A percentile compares a stretch with the other conserved stretches of the same genome.
phyloP scores from a whole-genome alignment of 2,888 invertebrate species.

The Helicoverpa assulta region DNA sequence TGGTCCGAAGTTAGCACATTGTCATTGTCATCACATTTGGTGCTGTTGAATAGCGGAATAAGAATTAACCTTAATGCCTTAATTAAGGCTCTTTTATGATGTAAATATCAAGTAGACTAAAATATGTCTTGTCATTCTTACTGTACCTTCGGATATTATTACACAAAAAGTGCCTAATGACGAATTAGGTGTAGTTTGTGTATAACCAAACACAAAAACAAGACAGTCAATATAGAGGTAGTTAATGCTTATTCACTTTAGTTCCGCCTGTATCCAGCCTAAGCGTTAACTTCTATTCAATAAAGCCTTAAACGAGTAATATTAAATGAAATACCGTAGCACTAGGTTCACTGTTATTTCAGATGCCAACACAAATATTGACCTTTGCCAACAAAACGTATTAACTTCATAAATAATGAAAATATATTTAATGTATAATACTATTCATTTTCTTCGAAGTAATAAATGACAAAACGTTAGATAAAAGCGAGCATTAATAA shows the following conservation, averaged over 20 bases:
- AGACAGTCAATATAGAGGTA: too few relatives aligned
- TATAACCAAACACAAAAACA: too few relatives aligned
- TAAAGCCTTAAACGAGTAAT: constrained; percentile 1
- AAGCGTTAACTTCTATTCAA: neutral
- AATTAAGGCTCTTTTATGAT: too few relatives aligned
- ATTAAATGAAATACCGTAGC: constrained; percentile 1
- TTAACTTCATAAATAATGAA: neutral
- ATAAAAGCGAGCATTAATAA: neutral
- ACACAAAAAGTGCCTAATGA: too few relatives aligned
- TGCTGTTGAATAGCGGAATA: neutral
- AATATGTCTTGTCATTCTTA: too few relatives aligned
- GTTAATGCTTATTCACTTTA: neutral
- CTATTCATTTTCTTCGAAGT: neutral
- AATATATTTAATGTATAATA: neutral
- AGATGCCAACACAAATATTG: neutral
- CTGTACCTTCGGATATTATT: too few relatives aligned
- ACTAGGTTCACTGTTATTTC: neutral
- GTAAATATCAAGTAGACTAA: too few relatives aligned
- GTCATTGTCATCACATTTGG: neutral
- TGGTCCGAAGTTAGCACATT: neutral
- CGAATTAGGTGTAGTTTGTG: too few relatives aligned
- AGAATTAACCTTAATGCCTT: neutral
- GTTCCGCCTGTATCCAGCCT: neutral
- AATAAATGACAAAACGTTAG: neutral
- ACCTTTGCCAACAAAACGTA: neutral